Evolutionary conservation across 2,888 invertebrate species (phyloP), one percentile per base, ranked within the genome.

Genomic region (Agrypnus murinus): DNA sequence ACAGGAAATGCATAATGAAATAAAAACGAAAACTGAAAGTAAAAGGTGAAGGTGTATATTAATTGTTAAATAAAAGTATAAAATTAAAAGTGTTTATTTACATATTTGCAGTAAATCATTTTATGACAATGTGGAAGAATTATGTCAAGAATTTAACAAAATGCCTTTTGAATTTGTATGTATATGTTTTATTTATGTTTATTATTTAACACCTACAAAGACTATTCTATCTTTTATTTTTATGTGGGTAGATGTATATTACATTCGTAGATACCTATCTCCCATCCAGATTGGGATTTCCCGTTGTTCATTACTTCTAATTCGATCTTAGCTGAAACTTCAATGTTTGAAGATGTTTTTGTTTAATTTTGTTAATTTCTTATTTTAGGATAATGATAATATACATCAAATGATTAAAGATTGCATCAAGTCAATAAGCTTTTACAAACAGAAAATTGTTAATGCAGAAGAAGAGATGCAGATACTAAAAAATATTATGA

Each of bases 41-140:
- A n/a, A 45, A 17, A 46, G 34, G 45, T 45, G 45, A 60, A 10
- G 17, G n/a, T 40, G 25, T 25, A 55, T 17, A 34, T 36, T 57
- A 34, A 34, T 34, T 9, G 34, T n/a, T n/a, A 6, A 38, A 34
- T 36, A 10, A 6, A 34, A 8, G 7, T 19, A 1, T 25, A 14
- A 2, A 48, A 48, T 14, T 12, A n/a, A 48, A 14, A 6, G 17
- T n/a, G n/a, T n/a, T n/a, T 12, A 46, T 4, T 14, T 3, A 40
- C 2, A 17, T 48, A 6, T 8, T 60, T 62, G 14, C 17, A 63
- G 63, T 10, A 32, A 19, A 6, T 4, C 14, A 19, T 50, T 63
- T 38, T 36, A n/a, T 14, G 10, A 36, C 2, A 63, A 63, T 0
- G 48, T 32, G 15, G 50, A 48, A 12, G 6, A 34, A 40, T 50